Evolutionary conservation across 2,888 invertebrate genomes (phyloP).

Genomic region (Tortricodes alternella): DNA sequence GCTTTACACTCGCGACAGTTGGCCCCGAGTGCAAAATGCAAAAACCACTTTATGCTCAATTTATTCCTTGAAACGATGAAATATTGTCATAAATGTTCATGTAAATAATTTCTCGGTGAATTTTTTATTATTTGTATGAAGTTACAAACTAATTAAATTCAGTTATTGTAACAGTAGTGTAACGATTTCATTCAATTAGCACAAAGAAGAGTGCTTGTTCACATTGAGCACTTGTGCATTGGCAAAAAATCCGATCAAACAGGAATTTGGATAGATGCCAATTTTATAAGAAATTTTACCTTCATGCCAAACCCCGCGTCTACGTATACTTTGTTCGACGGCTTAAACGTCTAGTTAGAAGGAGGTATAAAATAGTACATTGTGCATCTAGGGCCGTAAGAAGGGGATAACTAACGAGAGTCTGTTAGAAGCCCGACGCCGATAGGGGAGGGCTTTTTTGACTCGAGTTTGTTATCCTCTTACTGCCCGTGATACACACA

Average conservation of each 20-base stretch:
- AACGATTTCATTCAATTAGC: conserved; percentile 21
- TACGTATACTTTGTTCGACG: not conserved
- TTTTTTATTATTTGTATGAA: not conserved
- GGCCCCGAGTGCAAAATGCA: conserved; percentile 50
- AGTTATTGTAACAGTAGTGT: no score
- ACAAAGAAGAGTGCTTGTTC: conserved; percentile 22
- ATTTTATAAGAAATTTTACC: conserved; percentile 19
- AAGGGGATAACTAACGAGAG: no score
- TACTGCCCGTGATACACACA: no score
- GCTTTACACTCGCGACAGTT: conserved; percentile 50
- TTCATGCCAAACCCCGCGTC: conserved; percentile 19
- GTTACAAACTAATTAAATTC: not conserved
- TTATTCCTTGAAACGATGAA: not conserved
- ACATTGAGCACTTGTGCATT: conserved; percentile 6
- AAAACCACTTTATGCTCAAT: conserved; percentile 10
- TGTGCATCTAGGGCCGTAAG: no score
- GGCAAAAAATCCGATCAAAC: conserved; percentile 25
- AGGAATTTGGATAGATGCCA: conserved; percentile 19
- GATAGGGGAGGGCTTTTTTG: no score
- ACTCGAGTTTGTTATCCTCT: no score
- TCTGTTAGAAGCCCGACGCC: no score
- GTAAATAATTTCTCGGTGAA: not conserved
- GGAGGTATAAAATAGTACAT: no score
- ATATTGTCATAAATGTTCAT: not conserved
- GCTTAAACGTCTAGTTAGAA: not conserved